Base-by-base conservation (phyloP, 1,140 invertebrate genomes). In the Lasioglossum albipes region DNA sequence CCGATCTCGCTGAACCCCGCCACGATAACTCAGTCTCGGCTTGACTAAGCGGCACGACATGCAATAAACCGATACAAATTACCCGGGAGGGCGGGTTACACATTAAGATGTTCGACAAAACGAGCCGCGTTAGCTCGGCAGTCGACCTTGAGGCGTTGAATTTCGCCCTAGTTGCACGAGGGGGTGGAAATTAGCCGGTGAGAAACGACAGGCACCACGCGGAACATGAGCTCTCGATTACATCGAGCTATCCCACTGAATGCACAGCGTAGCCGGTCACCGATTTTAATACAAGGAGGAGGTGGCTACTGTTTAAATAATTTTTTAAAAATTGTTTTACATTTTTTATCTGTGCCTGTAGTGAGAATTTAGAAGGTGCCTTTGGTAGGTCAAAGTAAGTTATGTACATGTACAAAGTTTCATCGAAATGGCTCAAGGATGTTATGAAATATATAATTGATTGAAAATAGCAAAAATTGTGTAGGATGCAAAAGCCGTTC, bases 241-340 rank as follows among this genome's bases (percentile, higher is more conserved):
- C 72, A 57, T 54, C 41, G 45, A 45, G 69, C 65, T 57, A 49
- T 82, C 75, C 70, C 18, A 70, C 68, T 31, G 41, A 68, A 82
- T 57, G 70, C 36, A 36, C 54, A 27, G 13, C 31, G 64, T 73
- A 20, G 18, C 16, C 52, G 52, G 52, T 57, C 52, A 20, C 16
- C 52, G 45, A 52, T 69, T 77, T 88, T 76, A 84, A 85, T 88
- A 88, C 27, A 36, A 36, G 36, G 36, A 36, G 36, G 36, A 2
- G 36, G 27, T 27, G 27, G 27, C 27, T 27, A 27, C 0, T 27
- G 27, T 27, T 0, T 27, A 27, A 27, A 27, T 27, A 27, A 27
- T 27, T 27, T 27, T 27, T 27, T 27, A 0, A 27, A 27, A 27
- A 27, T 27, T 27, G 27, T 27, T 27, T 27, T 27, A 27, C 27